Base-by-base conservation (phyloP, 2,113 vertebrate species). In the Scomber colias region DNA sequence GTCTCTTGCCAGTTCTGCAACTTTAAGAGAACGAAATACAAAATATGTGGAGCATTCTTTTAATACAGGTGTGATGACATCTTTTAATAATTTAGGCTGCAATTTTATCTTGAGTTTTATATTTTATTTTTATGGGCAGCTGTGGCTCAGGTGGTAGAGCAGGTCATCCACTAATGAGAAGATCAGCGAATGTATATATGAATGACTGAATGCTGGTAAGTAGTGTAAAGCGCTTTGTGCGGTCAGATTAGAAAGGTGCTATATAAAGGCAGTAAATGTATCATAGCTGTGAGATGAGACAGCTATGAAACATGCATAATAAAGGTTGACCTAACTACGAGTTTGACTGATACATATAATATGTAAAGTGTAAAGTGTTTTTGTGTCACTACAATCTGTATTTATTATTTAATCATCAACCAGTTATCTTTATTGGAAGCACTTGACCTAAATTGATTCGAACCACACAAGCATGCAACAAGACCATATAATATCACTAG, bases 31-130 rank as follows among this genome's bases (percentile, higher is more conserved):
- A 5, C 9, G 51, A 24, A 21, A 40, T 5, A 31, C 27, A 24
- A 16, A 49, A 66, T 48, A 13, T 35, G 13, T 17, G 5, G 5
- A 66, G 61, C 44, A 31, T 24, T 57, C 8, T 55, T 61, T 49
- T 10, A 13, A 57, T 57, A 66, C 44, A 15, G 16, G 51, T 49
- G 40, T 35, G 55, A 65, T 21, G 53, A 8, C 9, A 46, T n/a
- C 27, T 48, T 65, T 75, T 17, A 64, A 53, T 71, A 8, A 60
- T 71, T 72, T 21, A 62, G 27, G 59, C 46, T 45, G 21, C 4
- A 11, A 46, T 67, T 45, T 53, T 9, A 60, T 72, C 30, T 30
- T 27, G 24, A 40, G 35, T 40, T 40, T 40, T 40, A 9, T 40
- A 40, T 40, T 40, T 40, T 40, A 40, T 40, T 40, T 40, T 40